Conservation (phyloP, 2,113 vertebrate species). For the Anser brachyrhynchus region DNA sequence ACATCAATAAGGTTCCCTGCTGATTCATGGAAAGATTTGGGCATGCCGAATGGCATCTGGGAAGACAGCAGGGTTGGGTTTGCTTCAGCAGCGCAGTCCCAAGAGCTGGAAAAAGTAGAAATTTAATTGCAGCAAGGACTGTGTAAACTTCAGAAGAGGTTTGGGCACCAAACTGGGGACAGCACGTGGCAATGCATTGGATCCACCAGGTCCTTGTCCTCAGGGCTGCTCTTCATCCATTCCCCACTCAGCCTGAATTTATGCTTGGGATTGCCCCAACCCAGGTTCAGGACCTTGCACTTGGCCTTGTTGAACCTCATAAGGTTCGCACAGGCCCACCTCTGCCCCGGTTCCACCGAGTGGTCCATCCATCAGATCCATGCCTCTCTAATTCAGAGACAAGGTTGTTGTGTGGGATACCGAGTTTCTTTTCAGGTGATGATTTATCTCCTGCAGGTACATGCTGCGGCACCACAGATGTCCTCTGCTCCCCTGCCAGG, state of each 20-base stretch:
- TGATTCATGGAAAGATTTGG: slow-evolving; percentile 37
- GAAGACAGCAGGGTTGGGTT: background rate
- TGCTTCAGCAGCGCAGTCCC: background rate
- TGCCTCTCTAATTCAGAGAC: no score
- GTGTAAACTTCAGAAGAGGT: background rate
- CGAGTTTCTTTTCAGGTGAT: background rate
- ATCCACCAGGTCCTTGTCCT: background rate
- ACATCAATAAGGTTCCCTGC: slow-evolving; percentile 63
- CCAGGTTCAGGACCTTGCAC: no score
- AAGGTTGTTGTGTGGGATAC: no score
- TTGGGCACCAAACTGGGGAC: background rate
- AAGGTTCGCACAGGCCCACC: no score
- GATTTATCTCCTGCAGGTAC: background rate
- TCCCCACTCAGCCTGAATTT: no score
- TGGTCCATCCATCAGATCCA: no score
- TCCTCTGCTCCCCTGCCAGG: background rate
- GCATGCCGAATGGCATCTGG: background rate
- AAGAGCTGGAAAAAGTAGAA: background rate
- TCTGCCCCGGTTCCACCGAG: no score
- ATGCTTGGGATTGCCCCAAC: no score
- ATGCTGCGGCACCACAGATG: background rate
- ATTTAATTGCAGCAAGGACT: background rate
- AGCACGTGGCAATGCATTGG: background rate
- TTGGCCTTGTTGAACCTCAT: no score
- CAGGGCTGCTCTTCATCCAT: no score